Evolutionary conservation across 2,888 invertebrate genomes (phyloP).

Genomic region (Polyommatus iphigenia): DNA sequence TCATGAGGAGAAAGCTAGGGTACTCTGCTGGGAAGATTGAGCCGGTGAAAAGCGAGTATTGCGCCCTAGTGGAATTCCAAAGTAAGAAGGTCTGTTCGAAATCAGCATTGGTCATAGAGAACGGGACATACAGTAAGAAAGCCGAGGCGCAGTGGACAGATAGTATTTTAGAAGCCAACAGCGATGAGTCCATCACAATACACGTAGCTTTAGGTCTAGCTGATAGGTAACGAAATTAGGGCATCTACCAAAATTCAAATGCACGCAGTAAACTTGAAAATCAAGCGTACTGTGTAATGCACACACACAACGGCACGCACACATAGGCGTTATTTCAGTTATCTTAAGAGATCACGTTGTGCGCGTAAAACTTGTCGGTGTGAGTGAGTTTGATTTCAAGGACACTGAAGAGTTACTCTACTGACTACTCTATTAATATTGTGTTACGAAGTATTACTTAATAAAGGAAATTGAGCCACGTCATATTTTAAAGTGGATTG

Average conservation of each 20-base stretch:
- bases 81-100: constrained; percentile 70
- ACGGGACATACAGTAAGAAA: constrained; percentile 72
- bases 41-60: constrained; percentile 69
- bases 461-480: background rate
- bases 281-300: background rate
- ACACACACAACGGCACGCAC: background rate
- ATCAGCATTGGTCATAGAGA: constrained; percentile 70
- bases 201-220: constrained; percentile 72
- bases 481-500: background rate
- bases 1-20: constrained; percentile 71
- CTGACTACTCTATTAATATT: background rate
- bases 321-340: background rate
- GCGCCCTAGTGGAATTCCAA: constrained; percentile 72
- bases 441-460: background rate
- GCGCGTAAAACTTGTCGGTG: background rate
- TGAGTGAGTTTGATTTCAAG: background rate
- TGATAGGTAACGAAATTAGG: constrained; percentile 41
- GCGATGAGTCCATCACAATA: constrained; percentile 72
- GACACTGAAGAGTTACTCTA: background rate
- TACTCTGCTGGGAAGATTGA: constrained; percentile 65
- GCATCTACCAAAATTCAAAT: background rate
- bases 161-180: constrained; percentile 68
- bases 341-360: background rate
- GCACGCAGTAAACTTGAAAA: background rate
- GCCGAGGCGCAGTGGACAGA: constrained; percentile 76